Evolutionary conservation across 2,797 vertebrate species (phyloP).

Genomic region (Arnoldichthys spilopterus): DNA sequence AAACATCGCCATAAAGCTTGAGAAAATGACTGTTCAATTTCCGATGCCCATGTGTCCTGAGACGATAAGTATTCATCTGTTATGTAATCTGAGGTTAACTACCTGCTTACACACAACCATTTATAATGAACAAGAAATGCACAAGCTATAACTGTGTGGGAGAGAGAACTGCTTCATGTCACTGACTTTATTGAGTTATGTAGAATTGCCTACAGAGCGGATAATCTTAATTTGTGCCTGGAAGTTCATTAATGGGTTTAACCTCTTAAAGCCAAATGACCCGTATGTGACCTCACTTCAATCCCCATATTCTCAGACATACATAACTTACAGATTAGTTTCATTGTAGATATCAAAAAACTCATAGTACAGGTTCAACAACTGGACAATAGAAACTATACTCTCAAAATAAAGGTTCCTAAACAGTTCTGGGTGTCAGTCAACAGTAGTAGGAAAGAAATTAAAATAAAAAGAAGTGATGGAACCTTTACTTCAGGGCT

Average conservation of each 20-base stretch:
- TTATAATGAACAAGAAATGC: neutral
- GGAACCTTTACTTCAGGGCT: too few relatives aligned
- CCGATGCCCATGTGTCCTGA: neutral
- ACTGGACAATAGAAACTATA: neutral
- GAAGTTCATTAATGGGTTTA: too few relatives aligned
- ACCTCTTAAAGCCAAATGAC: too few relatives aligned
- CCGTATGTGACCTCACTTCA: too few relatives aligned
- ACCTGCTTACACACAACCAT: neutral
- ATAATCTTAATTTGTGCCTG: neutral
- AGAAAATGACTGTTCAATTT: conserved; percentile 17
- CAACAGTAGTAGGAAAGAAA: neutral
- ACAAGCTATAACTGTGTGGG: neutral
- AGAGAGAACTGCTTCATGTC: too few relatives aligned
- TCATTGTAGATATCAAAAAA: too few relatives aligned
- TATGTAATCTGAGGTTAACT: conserved; percentile 1
- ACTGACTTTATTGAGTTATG: neutral
- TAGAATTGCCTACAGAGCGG: neutral
- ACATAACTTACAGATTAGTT: too few relatives aligned
- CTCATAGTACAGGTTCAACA: neutral
- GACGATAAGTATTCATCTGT: neutral
- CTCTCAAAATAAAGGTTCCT: neutral
- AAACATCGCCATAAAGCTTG: neutral
- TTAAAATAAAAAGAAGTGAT: too few relatives aligned
- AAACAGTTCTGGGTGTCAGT: neutral
- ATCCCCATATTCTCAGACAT: too few relatives aligned